These are phyloP conservation scores for Coptodon bakossiorum DNA, from an alignment of 2,113 vertebrate genomes.

Conservation along the genomic window DNA sequence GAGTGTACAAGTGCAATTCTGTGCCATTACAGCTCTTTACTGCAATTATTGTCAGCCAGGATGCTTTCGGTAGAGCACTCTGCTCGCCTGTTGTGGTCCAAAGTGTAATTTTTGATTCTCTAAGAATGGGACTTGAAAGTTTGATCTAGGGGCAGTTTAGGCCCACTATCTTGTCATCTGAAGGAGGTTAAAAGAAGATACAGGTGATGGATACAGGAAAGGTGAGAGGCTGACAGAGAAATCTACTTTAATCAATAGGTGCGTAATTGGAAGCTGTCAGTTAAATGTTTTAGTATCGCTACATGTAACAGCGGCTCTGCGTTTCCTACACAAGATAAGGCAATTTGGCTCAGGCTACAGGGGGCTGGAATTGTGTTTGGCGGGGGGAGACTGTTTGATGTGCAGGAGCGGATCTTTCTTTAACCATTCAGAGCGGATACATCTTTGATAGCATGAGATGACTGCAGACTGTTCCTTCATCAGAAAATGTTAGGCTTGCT, in stretches of 20 bases:
- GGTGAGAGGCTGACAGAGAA: background rate
- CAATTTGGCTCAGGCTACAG: slow-evolving; percentile 15
- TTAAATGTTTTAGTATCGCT: slow-evolving; percentile 32
- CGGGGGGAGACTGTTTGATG: background rate
- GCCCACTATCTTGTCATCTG: slow-evolving; percentile 34
- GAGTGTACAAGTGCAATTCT: slow-evolving; percentile 35
- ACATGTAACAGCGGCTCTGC: background rate
- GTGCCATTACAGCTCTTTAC: slow-evolving; percentile 40
- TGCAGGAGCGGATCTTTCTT: background rate
- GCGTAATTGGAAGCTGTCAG: slow-evolving; percentile 47
- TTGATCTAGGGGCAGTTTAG: slow-evolving; percentile 4
- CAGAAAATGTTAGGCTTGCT: background rate
- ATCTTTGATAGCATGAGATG: slow-evolving; percentile 20
- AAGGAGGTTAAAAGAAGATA: background rate
- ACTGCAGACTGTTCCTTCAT: background rate
- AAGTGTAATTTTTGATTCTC: background rate
- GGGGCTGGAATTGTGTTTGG: background rate
- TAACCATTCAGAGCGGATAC: background rate
- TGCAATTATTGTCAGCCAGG: slow-evolving; percentile 45
- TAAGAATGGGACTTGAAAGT: background rate
- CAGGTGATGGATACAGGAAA: background rate
- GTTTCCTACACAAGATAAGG: slow-evolving; percentile 14
- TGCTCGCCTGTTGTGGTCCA: background rate
- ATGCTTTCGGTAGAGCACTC: background rate
- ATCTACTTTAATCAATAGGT: slow-evolving; percentile 45